Conservation (phyloP, 2,797 vertebrate genomes). For the Onychomys arenicola region DNA sequence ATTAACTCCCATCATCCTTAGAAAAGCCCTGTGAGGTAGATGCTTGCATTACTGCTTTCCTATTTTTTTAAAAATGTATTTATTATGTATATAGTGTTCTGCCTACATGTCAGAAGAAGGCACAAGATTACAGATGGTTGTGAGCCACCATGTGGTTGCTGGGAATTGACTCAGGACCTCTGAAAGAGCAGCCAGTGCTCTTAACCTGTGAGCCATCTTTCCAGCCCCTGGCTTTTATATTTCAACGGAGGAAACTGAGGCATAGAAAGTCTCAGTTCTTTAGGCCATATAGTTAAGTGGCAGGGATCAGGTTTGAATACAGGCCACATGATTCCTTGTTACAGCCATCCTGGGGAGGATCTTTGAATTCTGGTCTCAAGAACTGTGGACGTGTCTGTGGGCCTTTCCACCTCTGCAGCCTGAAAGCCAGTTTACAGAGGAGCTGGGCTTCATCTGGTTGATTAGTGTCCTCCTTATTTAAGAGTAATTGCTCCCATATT, state of each 20-base stretch:
- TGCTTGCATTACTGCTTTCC: background rate
- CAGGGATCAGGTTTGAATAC: background rate
- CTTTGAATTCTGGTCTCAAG: background rate
- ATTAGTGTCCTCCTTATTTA: background rate
- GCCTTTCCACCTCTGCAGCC: background rate
- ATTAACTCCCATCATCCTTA: background rate
- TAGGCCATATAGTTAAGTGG: background rate
- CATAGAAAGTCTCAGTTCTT: background rate
- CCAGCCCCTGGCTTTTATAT: background rate
- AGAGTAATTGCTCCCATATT: background rate
- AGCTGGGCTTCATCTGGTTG: slow-evolving; percentile 16
- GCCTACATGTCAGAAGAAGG: too few species aligned
- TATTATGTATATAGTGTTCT: too few species aligned
- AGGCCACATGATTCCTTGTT: background rate
- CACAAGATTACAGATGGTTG: too few species aligned
- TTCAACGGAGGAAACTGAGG: slow-evolving; percentile 12
- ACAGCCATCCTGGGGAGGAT: background rate
- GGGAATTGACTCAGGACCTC: too few species aligned
- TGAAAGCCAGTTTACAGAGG: background rate
- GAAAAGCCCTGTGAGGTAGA: background rate
- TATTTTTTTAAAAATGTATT: too few species aligned
- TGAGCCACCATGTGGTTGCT: too few species aligned
- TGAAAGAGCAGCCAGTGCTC: too few species aligned
- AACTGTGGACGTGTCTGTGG: background rate
- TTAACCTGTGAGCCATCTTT: too few species aligned